Evolutionary conservation across 2,113 vertebrate species (phyloP).

Genomic region (Apodemus speciosus): DNA sequence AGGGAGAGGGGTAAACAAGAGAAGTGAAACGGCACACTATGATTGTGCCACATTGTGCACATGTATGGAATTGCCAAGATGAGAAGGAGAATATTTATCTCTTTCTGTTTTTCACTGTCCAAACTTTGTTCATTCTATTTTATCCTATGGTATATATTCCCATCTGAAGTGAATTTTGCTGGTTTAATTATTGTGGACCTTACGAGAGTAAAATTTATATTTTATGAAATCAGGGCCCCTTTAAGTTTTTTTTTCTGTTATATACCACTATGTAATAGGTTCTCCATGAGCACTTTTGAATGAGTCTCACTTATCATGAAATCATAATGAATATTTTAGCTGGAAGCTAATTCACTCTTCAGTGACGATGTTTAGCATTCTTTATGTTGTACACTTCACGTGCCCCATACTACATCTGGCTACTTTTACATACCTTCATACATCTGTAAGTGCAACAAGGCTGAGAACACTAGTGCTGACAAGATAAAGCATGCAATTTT

Average conservation of each 20-base stretch:
- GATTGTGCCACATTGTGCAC: neutral
- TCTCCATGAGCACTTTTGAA: neutral
- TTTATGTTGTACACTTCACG: neutral
- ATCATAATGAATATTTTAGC: neutral
- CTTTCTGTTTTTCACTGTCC: neutral
- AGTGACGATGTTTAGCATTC: neutral
- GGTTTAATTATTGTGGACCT: neutral
- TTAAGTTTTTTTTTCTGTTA: neutral
- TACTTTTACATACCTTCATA: constrained; percentile 10
- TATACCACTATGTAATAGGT: neutral
- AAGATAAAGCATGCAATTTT: neutral
- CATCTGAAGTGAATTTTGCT: neutral
- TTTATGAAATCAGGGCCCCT: neutral
- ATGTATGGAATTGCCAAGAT: neutral
- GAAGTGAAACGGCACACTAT: neutral
- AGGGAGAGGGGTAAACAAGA: neutral
- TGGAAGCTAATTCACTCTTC: neutral
- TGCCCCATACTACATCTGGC: neutral
- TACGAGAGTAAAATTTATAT: neutral
- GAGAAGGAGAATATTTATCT: neutral
- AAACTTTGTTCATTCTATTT: neutral
- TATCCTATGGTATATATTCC: neutral
- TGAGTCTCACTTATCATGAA: constrained; percentile 6
- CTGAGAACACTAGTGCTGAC: neutral
- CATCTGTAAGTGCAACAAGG: neutral